These are phyloP conservation scores for Limnothrissa miodon DNA, from an alignment of 2,113 vertebrate genomes.

Conservation along the genomic window DNA sequence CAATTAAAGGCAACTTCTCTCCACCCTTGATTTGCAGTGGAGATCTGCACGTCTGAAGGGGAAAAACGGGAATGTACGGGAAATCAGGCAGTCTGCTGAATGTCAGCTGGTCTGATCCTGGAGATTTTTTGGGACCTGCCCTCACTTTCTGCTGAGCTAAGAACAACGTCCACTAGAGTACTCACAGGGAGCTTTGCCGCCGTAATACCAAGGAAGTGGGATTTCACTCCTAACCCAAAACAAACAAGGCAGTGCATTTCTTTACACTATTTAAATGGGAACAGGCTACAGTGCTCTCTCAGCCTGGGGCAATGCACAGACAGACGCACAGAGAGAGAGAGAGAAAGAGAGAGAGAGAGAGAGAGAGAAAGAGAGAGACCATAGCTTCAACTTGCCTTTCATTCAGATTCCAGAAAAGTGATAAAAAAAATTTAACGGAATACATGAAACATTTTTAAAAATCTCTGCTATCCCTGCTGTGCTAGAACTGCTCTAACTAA, in stretches of 20 bases:
- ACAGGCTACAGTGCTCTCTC: constrained; percentile 36
- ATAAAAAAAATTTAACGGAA: constrained; percentile 22
- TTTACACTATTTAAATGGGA: constrained; percentile 66
- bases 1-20: constrained; percentile 65
- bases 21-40: constrained; percentile 44
- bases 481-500: too few relatives aligned
- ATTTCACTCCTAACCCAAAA: constrained; percentile 68
- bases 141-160: constrained; percentile 72
- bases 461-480: too few relatives aligned
- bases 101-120: constrained; percentile 69
- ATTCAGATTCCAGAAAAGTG: constrained; percentile 43
- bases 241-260: constrained; percentile 65
- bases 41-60: neutral
- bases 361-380: neutral
- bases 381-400: constrained; percentile 15
- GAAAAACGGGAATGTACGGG: neutral
- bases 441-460: too few relatives aligned
- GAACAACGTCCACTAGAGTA: constrained; percentile 66
- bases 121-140: constrained; percentile 63
- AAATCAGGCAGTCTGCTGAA: constrained; percentile 59
- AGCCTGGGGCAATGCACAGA: neutral
- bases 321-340: neutral
- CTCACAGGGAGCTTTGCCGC: constrained; percentile 59
- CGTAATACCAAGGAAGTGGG: constrained; percentile 68
- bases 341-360: neutral